These are phyloP conservation scores for Lepeophtheirus salmonis DNA, from an alignment of 1,140 invertebrate species.

Conservation along the genomic window DNA sequence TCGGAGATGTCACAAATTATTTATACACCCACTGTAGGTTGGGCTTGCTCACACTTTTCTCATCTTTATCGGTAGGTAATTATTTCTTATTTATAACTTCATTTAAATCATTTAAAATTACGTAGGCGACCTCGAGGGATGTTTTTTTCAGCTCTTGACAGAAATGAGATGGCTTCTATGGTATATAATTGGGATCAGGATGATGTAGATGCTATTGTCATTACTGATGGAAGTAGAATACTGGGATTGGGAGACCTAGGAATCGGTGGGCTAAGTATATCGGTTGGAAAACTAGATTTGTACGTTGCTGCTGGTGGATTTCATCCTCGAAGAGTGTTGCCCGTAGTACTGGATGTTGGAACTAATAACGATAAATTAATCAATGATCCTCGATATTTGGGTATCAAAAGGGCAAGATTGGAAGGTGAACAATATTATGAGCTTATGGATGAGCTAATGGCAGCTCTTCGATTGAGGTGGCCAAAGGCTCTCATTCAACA, in stretches of 20 bases:
- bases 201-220: constrained; percentile 30
- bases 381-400: constrained; percentile 3
- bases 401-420: constrained; percentile 2
- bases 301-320: constrained; percentile 36
- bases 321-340: constrained; percentile 30
- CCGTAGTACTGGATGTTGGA: constrained; percentile 32
- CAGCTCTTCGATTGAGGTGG: constrained; percentile 12
- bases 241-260: constrained; percentile 36
- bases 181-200: constrained; percentile 16
- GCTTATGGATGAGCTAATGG: constrained; percentile 14
- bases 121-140: constrained; percentile 8
- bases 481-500: constrained; percentile 13
- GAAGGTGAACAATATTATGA: constrained; percentile 16
- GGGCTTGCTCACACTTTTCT: constrained; percentile 17
- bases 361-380: constrained; percentile 30
- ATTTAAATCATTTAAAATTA: not conserved
- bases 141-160: constrained; percentile 7
- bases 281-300: constrained; percentile 33
- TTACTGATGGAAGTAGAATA: constrained; percentile 34
- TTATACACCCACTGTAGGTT: constrained; percentile 15
- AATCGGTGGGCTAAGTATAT: constrained; percentile 36
- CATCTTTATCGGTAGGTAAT: constrained; percentile 10
- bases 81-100: too few relatives aligned
- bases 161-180: constrained; percentile 12
- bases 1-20: constrained; percentile 10